A percentile compares a stretch with the other conserved stretches of the same genome.
These are phyloP conservation scores for Gadopsis marmoratus DNA, from an alignment of 2,797 vertebrate genomes.

Conservation along the genomic window DNA sequence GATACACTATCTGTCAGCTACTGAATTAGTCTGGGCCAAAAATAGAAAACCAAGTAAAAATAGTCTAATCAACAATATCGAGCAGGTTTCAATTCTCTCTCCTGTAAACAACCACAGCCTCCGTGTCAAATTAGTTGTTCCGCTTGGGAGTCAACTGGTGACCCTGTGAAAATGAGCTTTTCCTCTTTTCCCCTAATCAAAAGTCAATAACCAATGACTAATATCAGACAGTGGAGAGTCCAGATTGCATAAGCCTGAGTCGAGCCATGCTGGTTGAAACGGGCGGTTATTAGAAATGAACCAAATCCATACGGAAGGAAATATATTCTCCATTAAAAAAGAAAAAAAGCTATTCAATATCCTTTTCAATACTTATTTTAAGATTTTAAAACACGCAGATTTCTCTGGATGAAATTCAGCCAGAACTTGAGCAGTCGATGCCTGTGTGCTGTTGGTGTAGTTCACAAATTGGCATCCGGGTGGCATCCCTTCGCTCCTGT, in stretches of 20 bases:
- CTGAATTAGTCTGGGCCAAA: constrained; percentile 58
- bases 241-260: constrained; percentile 51
- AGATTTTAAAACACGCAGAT: constrained; percentile 1
- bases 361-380: not conserved
- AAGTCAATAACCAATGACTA: constrained; percentile 67
- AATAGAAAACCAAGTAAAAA: constrained; percentile 74
- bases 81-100: constrained; percentile 54
- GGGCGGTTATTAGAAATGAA: constrained; percentile 11
- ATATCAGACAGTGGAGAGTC: constrained; percentile 48
- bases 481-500: constrained; percentile 72
- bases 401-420: not conserved
- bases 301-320: not conserved
- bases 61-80: constrained; percentile 65
- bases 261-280: not conserved
- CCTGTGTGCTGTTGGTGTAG: constrained; percentile 65
- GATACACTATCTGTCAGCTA: constrained; percentile 56
- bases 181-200: constrained; percentile 67
- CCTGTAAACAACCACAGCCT: constrained; percentile 53
- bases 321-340: not conserved
- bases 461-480: constrained; percentile 64
- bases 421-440: constrained; percentile 5
- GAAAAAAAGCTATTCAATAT: not conserved
- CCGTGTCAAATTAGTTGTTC: constrained; percentile 62
- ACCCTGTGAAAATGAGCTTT: constrained; percentile 69
- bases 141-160: constrained; percentile 51